Percentiles rank a stretch among this genome's conserved stretches.
phyloP scores from a whole-genome alignment of 2,113 vertebrate species.

The Micronycteris hirsuta region DNA sequence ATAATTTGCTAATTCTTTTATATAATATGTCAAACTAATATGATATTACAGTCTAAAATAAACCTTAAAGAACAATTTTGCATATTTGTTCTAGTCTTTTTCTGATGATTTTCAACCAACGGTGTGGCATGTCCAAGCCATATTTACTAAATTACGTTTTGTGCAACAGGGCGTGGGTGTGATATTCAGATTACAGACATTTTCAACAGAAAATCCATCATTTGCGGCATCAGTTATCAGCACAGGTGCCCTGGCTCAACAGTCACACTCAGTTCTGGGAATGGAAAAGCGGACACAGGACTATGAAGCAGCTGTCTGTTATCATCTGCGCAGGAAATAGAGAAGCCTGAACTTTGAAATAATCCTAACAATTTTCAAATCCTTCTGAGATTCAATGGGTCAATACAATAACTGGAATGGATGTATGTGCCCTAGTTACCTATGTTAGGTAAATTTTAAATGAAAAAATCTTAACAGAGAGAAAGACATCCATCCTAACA shows the following conservation, averaged over 20 bases:
- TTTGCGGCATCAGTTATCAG: slow-evolving; percentile 69
- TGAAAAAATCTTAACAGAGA: background rate
- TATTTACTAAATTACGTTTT: slow-evolving; percentile 42
- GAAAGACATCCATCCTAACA: background rate
- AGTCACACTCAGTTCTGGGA: slow-evolving; percentile 72
- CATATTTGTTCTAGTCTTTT: background rate
- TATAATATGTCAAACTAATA: background rate
- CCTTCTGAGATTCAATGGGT: slow-evolving; percentile 16
- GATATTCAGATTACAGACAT: slow-evolving; percentile 41
- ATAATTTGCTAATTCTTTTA: slow-evolving; percentile 5
- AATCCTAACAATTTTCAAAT: slow-evolving; percentile 65
- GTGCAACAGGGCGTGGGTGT: slow-evolving; percentile 41
- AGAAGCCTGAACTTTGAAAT: slow-evolving; percentile 63
- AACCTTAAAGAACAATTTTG: background rate
- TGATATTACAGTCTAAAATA: background rate
- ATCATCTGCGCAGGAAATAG: slow-evolving; percentile 77
- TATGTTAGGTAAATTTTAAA: slow-evolving; percentile 39
- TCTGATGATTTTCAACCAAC: slow-evolving; percentile 21
- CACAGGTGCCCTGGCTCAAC: slow-evolving; percentile 67
- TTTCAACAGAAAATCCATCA: slow-evolving; percentile 75
- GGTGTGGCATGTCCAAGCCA: background rate
- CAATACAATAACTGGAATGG: background rate
- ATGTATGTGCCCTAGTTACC: slow-evolving; percentile 33
- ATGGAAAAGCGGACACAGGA: slow-evolving; percentile 78
- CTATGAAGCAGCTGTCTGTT: slow-evolving; percentile 42